Base-by-base conservation (phyloP, 92 coral and sea anemone species). In the Epizoanthus scotinus region DNA sequence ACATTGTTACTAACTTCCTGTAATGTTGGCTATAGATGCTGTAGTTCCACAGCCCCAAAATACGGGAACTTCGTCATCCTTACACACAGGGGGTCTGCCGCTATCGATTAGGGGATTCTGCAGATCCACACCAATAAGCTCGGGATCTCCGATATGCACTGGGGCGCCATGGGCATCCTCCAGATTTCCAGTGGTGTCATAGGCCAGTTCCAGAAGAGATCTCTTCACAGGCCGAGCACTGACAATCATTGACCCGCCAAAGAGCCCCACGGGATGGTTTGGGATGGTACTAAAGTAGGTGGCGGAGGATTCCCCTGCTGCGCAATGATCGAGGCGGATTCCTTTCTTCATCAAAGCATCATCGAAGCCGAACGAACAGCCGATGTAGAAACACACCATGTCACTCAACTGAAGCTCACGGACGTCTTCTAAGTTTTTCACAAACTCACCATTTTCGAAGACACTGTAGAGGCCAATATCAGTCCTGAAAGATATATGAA, bases 341-440 rank as follows among this genome's bases (percentile, higher is more conserved):
- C 79, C 79, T 27, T 36, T 73, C 53, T 55, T 57, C 6, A 54
- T 64, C n/a, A 73, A 34, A 31, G 79, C 79, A 19, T 73, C 79
- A 19, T 73, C 79, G 24, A 73, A 73, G 65, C 79, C 79, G 38
- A 56, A 27, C n/a, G 79, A 73, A 31, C 79, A 73, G 2, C 79
- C 79, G 52, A 73, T 73, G 50, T 73, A 73, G 66, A 73, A 73
- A 8, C 65, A 54, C 19, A 31, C 64, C 79, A 73, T 73, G 66
- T 73, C 67, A 20, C 79, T 57, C 22, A 73, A 52, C 26, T 73
- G 38, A 5, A 73, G 54, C 0, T n/a, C 66, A 12, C 29, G 34
- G 21, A 73, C 26, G 38, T 34, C 42, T 10, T 34, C 60, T 0
- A 19, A 5, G 65, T 57, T n/a, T 15, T 19, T 73, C 54, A 55